These are phyloP conservation scores for Nephrotoma flavescens DNA, from an alignment of 2,888 invertebrate species.

Conservation along the genomic window DNA sequence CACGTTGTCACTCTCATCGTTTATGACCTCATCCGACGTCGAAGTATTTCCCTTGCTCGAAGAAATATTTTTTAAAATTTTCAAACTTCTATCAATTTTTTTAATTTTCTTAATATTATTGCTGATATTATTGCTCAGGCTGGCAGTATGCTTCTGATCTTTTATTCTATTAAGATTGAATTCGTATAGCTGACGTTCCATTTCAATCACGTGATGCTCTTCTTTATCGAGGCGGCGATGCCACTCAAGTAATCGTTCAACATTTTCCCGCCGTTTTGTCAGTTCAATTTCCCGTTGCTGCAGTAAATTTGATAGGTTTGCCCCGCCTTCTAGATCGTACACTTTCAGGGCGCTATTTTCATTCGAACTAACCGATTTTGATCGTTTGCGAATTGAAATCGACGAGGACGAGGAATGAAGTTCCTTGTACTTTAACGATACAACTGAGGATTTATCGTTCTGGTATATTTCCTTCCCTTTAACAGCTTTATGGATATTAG, in stretches of 20 bases:
- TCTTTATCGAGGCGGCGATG: constrained; percentile 37
- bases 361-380: constrained; percentile 1
- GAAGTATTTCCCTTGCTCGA: constrained; percentile 4
- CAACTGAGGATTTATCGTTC: background rate
- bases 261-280: constrained; percentile 32
- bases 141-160: constrained; percentile 4
- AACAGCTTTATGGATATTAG: constrained; percentile 45
- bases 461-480: background rate
- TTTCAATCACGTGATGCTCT: constrained; percentile 35
- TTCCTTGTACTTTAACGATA: background rate
- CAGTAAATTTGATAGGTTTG: constrained; percentile 21
- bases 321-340: constrained; percentile 15
- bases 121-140: background rate
- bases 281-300: constrained; percentile 35
- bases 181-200: constrained; percentile 29
- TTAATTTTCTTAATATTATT: background rate
- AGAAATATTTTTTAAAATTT: constrained; percentile 20
- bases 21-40: background rate
- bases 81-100: constrained; percentile 22
- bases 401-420: background rate
- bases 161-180: constrained; percentile 17
- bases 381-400: constrained; percentile 6
- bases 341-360: constrained; percentile 11
- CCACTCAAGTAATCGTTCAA: constrained; percentile 37
- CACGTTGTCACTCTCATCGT: constrained; percentile 13